phyloP scores from a whole-genome alignment of 2,888 invertebrate species.

The Apotomis turbidana region DNA sequence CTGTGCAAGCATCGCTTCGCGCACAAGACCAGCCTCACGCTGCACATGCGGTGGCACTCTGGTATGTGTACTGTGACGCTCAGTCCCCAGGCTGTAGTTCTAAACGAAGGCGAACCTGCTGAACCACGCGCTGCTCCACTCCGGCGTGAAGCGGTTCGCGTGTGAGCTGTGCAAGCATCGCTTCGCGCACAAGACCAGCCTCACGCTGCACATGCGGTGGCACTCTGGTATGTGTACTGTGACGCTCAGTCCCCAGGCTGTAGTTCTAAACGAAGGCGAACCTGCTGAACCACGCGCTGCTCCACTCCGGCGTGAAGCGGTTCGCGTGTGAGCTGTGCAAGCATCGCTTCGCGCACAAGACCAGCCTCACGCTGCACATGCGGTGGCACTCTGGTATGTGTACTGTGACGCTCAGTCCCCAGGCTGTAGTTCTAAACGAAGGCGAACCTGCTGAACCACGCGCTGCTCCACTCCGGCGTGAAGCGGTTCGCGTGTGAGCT shows the following conservation, averaged over 20 bases:
- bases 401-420: too few species aligned
- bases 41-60: slow-evolving; percentile 89
- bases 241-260: too few species aligned
- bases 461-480: slow-evolving; percentile 88
- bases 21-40: slow-evolving; percentile 89
- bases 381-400: slow-evolving; percentile 85
- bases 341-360: slow-evolving; percentile 69
- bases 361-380: slow-evolving; percentile 89
- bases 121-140: slow-evolving; percentile 89
- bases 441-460: slow-evolving; percentile 83
- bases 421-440: too few species aligned
- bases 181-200: slow-evolving; percentile 84
- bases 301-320: slow-evolving; percentile 89
- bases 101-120: slow-evolving; percentile 49
- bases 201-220: slow-evolving; percentile 89
- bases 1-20: slow-evolving; percentile 89
- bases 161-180: slow-evolving; percentile 85
- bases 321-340: slow-evolving; percentile 87
- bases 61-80: slow-evolving; percentile 59
- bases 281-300: slow-evolving; percentile 86
- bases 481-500: slow-evolving; percentile 88
- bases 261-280: too few species aligned
- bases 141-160: slow-evolving; percentile 87
- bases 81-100: too few species aligned
- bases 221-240: slow-evolving; percentile 79